These are phyloP conservation scores for Periophthalmodon schlosseri DNA, from an alignment of 2,113 vertebrate genomes.

Conservation along the genomic window DNA sequence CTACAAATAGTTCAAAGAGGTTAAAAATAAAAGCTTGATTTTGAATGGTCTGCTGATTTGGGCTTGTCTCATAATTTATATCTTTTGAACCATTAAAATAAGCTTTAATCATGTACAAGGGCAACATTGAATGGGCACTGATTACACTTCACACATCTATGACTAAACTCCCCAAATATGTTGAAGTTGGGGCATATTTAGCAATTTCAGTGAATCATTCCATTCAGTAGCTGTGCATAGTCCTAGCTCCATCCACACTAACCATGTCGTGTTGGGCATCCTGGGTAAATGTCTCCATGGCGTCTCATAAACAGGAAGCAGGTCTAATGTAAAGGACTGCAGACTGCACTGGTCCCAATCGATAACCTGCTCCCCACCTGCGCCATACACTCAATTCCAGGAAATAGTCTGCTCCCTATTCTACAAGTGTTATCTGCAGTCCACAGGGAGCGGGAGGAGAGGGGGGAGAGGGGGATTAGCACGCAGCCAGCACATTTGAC, in stretches of 20 bases:
- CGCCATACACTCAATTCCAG: background rate
- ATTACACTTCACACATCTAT: background rate
- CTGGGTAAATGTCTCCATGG: conserved; percentile 4
- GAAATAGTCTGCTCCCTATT: conserved; percentile 6
- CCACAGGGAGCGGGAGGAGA: background rate
- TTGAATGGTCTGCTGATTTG: background rate
- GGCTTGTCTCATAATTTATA: background rate
- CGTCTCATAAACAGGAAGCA: conserved; percentile 12
- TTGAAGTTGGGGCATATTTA: background rate
- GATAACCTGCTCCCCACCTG: background rate
- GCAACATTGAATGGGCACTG: background rate
- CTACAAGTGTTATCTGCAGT: conserved; percentile 7
- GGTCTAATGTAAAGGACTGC: conserved; percentile 6
- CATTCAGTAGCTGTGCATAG: background rate
- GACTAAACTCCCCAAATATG: background rate
- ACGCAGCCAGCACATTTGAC: conserved; percentile 8
- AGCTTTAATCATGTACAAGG: background rate
- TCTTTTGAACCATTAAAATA: background rate
- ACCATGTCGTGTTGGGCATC: background rate
- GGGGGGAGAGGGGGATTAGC: background rate
- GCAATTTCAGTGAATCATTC: background rate
- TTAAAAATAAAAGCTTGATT: background rate
- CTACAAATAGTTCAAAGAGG: no score
- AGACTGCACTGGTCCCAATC: background rate
- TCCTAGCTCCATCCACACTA: background rate